phyloP scores from a whole-genome alignment of 2,797 vertebrate genomes.

The Vespertilio murinus region DNA sequence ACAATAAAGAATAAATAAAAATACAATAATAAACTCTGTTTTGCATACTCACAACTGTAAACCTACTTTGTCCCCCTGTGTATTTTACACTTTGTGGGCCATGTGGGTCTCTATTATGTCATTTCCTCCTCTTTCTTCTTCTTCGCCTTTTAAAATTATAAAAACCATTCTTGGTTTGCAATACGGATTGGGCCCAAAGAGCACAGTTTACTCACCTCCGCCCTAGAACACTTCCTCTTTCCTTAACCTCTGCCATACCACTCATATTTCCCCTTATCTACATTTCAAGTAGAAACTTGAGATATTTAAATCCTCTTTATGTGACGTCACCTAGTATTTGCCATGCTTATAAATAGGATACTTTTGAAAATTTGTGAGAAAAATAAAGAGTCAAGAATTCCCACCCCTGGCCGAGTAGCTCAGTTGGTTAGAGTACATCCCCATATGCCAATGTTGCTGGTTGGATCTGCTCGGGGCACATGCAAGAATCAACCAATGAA shows the following conservation, averaged over 20 bases:
- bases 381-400: background rate
- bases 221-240: background rate
- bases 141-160: background rate
- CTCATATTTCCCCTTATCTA: background rate
- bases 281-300: background rate
- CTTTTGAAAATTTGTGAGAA: conserved; percentile 1
- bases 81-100: background rate
- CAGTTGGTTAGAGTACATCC: background rate
- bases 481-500: background rate
- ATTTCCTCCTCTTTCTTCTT: background rate
- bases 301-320: background rate
- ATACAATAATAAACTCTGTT: background rate
- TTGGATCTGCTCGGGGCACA: background rate
- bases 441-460: background rate
- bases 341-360: background rate
- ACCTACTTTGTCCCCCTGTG: background rate
- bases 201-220: background rate
- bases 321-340: background rate
- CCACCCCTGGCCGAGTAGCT: background rate
- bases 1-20: background rate
- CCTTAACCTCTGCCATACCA: background rate
- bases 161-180: background rate
- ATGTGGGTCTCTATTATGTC: background rate
- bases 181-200: background rate
- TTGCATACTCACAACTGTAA: background rate